Conservation (phyloP, 2,113 vertebrate species). For the Crotophaga sulcirostris region DNA sequence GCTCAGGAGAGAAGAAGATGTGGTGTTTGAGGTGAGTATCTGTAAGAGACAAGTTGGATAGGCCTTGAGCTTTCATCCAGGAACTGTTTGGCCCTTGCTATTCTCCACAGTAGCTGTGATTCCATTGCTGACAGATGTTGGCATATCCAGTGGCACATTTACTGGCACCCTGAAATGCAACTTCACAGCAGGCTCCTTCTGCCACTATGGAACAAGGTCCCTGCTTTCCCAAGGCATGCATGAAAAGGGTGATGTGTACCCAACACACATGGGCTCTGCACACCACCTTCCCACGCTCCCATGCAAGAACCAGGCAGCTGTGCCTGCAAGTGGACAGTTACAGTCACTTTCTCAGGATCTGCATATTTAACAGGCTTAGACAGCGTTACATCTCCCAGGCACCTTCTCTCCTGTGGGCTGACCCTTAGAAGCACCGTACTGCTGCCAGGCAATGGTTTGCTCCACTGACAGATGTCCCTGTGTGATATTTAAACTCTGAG, state of each 20-base stretch:
- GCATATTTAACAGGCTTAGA: not conserved
- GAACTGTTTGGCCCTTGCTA: not conserved
- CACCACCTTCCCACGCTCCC: not conserved
- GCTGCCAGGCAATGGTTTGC: not conserved
- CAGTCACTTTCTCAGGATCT: not conserved
- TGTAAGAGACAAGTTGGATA: rapidly evolving
- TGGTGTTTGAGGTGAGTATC: not conserved
- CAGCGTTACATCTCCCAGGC: not conserved
- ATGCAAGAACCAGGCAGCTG: not conserved
- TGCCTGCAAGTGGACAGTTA: not conserved
- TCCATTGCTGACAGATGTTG: not conserved
- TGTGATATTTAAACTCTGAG: not conserved
- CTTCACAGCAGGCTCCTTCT: not conserved
- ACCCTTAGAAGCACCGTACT: not conserved
- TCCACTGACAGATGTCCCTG: not conserved
- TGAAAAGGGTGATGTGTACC: not conserved
- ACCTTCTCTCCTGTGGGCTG: not conserved
- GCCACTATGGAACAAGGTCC: not conserved
- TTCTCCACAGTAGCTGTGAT: not conserved
- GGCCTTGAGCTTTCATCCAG: not conserved
- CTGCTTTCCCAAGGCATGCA: not conserved
- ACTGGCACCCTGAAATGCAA: not conserved
- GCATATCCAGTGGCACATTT: not conserved
- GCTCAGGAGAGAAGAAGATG: not conserved
- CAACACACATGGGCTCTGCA: rapidly evolving